A percentile compares a stretch with the other conserved stretches of the same genome.
Conservation (phyloP, 2,888 invertebrate genomes). For the Torymus tubicola region DNA sequence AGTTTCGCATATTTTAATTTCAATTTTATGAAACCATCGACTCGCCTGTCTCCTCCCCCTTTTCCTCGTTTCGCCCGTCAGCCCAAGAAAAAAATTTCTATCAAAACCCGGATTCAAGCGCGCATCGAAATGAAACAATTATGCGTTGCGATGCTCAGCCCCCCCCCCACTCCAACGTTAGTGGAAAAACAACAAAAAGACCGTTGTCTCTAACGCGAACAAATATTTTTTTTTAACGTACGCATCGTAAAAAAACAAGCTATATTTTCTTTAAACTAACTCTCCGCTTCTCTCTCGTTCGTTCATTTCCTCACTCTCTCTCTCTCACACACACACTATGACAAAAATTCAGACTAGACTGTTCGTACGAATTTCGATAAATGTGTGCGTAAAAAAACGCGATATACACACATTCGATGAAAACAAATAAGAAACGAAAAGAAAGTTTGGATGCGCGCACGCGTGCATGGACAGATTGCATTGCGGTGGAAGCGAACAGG, state of each 20-base stretch:
- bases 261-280: conserved; percentile 20
- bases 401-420: not conserved
- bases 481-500: conserved; percentile 46
- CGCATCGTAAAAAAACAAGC: not conserved
- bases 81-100: no score
- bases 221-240: conserved; percentile 5
- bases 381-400: not conserved
- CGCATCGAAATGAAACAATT: conserved; percentile 10
- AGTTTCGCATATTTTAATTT: no score
- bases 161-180: not conserved
- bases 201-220: not conserved
- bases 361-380: conserved; percentile 7
- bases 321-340: no score
- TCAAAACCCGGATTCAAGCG: no score
- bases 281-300: not conserved
- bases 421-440: conserved; percentile 4
- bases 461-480: not conserved
- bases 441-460: conserved; percentile 22
- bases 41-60: no score
- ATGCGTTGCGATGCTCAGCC: not conserved
- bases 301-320: not conserved
- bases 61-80: no score
- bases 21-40: no score
- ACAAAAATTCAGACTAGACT: no score
- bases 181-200: not conserved